These are phyloP conservation scores for Sialis fuliginosa DNA, from an alignment of 2,888 invertebrate species.

Conservation along the genomic window DNA sequence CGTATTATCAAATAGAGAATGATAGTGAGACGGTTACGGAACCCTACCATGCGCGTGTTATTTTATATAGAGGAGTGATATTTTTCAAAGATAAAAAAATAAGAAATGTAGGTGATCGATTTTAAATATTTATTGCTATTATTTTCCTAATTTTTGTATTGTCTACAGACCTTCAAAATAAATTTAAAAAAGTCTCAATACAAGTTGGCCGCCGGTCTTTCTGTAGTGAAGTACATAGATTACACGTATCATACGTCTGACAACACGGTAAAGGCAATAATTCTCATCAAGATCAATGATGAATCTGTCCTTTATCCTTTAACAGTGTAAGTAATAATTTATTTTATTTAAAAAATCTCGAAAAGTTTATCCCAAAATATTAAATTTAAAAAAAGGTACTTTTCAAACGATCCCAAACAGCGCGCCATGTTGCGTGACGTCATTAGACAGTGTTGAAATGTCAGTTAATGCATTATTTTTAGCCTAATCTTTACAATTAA, in stretches of 20 bases:
- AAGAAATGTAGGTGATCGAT: no score
- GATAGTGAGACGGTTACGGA: no score
- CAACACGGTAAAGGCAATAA: constrained; percentile 12
- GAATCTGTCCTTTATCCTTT: constrained; percentile 17
- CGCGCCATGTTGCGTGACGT: no score
- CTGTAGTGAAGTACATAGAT: constrained; percentile 7
- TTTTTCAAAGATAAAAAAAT: no score
- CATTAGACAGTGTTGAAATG: no score
- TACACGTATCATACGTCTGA: constrained; percentile 7
- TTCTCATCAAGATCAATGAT: constrained; percentile 22
- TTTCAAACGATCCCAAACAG: neutral
- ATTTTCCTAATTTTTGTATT: neutral
- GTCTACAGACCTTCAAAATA: constrained; percentile 22
- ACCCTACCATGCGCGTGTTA: no score
- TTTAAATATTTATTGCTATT: no score
- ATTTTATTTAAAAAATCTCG: no score
- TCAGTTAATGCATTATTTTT: no score
- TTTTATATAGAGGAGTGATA: no score
- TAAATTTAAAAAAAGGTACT: neutral
- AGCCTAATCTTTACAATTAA: no score
- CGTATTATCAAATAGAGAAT: no score
- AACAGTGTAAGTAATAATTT: constrained; percentile 15
- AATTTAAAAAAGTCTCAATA: constrained; percentile 12
- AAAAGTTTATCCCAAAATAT: neutral
- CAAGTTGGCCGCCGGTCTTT: constrained; percentile 22